Base-by-base conservation (phyloP, 53 echinoderm and acorn worm genomes). In the Hippasteria phrygiana region DNA sequence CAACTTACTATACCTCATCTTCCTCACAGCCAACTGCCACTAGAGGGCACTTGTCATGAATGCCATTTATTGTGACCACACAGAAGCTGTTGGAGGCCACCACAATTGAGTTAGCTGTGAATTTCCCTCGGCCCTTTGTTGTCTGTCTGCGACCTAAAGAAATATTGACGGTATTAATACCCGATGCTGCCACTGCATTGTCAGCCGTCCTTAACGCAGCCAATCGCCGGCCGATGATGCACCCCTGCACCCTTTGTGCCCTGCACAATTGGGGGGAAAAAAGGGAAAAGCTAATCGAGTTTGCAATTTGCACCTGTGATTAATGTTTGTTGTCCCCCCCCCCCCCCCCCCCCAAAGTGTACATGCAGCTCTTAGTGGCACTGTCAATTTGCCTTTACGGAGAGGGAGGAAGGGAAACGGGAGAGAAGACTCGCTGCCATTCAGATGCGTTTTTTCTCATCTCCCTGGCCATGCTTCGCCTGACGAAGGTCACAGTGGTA, bases 271-370 rank as follows among this genome's bases (percentile, higher is more conserved):
- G 16, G 11, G 14, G 18, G 38, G 43, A 17, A 43, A 29, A 62
- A 82, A 42, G 70, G 71, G 53, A 71, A 67, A 67, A 20, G 47
- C 50, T 70, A 85, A 85, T 85, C 53, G 36, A 69, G 85, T 85
- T 85, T 85, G 85, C 85, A 85, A 85, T 85, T 85, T 71, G 85
- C 70, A 85, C 85, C 85, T 50, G 85, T 50, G 64, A 85, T 85
- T 70, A 70, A 51, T 69, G 75, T 75, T 75, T 69, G 70, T 85
- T 85, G 20, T 38, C 73, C 11, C 32, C 28, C 71, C 20, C 85
- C 71, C 85, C 18, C 28, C 73, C 11, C 32, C 28, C 71, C 20
- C 85, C 71, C 85, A 71, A 71, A 85, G 85, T 85, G 85, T 85
- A 71, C 71, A 71, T 39, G 35, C 50, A 36, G 71, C 85, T 85